A percentile compares a stretch with the other conserved stretches of the same genome.
Evolutionary conservation across 2,888 invertebrate species (phyloP).

Genomic region (Megaustenia siamemsis): DNA sequence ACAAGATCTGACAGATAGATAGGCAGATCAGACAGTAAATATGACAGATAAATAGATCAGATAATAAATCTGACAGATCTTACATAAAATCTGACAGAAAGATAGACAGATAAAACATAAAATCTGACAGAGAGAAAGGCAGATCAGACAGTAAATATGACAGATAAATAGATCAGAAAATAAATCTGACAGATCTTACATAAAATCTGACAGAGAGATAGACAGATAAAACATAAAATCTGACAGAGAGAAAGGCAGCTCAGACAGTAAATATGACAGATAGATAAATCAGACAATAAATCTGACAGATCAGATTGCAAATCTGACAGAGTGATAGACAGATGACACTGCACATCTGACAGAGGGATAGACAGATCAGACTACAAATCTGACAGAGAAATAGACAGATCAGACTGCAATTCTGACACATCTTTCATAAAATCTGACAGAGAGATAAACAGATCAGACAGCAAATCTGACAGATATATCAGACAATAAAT

Average conservation of each 20-base stretch:
- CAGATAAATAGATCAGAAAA: constrained; percentile 35
- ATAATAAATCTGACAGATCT: background rate
- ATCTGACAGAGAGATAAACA: too few relatives aligned
- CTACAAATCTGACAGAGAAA: background rate
- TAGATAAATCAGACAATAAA: too few relatives aligned
- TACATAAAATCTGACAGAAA: background rate
- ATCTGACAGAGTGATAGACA: too few relatives aligned
- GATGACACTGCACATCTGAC: background rate
- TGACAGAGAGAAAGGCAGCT: background rate
- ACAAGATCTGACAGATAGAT: background rate
- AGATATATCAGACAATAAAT: too few relatives aligned
- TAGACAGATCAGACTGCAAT: too few relatives aligned
- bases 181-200: background rate
- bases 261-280: background rate
- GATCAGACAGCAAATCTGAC: too few relatives aligned
- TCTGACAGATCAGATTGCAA: too few relatives aligned
- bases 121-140: constrained; percentile 26
- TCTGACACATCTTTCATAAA: too few relatives aligned
- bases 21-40: constrained; percentile 17
- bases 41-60: constrained; percentile 27
- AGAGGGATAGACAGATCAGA: background rate
- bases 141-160: constrained; percentile 11
- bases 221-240: background rate
- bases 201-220: background rate
- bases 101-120: too few relatives aligned